Conservation (phyloP, 2,888 invertebrate genomes). For the Lypha dubia region DNA sequence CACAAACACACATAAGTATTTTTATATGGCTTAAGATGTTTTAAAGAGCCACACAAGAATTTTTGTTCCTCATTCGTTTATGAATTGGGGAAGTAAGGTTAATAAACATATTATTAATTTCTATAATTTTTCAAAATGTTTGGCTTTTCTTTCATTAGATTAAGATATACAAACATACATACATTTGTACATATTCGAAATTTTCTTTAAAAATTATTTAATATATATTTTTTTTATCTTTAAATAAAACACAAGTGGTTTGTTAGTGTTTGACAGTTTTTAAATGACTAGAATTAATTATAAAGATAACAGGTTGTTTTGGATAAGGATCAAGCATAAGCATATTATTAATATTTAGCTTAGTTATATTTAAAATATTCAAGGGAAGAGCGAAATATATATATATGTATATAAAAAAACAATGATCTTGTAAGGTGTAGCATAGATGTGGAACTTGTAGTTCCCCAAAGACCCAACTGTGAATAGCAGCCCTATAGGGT, state of each 20-base stretch:
- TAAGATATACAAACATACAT: too few species aligned
- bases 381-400: too few species aligned
- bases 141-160: too few species aligned
- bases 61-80: background rate
- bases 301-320: constrained; percentile 29
- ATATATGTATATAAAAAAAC: too few species aligned
- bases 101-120: constrained; percentile 69
- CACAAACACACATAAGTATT: too few species aligned
- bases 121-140: constrained; percentile 60
- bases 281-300: constrained; percentile 6
- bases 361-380: too few species aligned
- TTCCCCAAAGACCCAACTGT: too few species aligned
- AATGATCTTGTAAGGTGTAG: too few species aligned
- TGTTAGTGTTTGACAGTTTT: constrained; percentile 11
- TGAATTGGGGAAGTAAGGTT: constrained; percentile 57
- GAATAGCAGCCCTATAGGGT: too few species aligned
- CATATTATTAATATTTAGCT: background rate
- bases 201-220: constrained; percentile 55
- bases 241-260: constrained; percentile 45
- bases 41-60: constrained; percentile 32
- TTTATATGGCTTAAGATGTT: too few species aligned
- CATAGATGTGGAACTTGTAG: too few species aligned
- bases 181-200: constrained; percentile 44
- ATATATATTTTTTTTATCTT: constrained; percentile 26
- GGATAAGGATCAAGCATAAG: background rate